phyloP scores from a whole-genome alignment of 2,113 vertebrate species.

The Gobius niger region DNA sequence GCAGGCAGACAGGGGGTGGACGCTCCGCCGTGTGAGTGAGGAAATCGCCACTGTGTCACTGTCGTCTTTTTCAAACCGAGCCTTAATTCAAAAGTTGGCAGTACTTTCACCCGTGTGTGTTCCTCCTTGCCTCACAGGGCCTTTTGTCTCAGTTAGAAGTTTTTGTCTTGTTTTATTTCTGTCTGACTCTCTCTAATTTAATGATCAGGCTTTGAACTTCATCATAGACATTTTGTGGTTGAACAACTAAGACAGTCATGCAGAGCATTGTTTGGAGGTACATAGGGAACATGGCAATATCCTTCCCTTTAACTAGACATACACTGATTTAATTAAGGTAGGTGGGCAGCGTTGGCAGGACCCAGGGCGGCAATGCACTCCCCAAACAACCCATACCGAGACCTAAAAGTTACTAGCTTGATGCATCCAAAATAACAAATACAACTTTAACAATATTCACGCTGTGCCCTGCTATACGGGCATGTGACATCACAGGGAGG shows the following conservation, averaged over 20 bases:
- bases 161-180: slow-evolving; percentile 68
- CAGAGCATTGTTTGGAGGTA: slow-evolving; percentile 3
- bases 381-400: too few relatives aligned
- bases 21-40: slow-evolving; percentile 34
- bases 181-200: slow-evolving; percentile 72
- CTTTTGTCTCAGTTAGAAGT: slow-evolving; percentile 68
- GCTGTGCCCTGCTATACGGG: too few relatives aligned
- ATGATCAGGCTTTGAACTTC: slow-evolving; percentile 74
- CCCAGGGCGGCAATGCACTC: too few relatives aligned
- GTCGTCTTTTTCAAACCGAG: slow-evolving; percentile 33
- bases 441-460: too few relatives aligned
- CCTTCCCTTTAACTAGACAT: slow-evolving; percentile 9
- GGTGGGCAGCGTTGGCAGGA: not conserved
- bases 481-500: too few relatives aligned
- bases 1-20: slow-evolving; percentile 10
- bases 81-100: slow-evolving; percentile 62
- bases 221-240: slow-evolving; percentile 53
- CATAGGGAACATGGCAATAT: slow-evolving; percentile 8
- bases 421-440: too few relatives aligned
- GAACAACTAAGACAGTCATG: slow-evolving; percentile 45
- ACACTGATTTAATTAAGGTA: not conserved
- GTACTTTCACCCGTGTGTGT: slow-evolving; percentile 51
- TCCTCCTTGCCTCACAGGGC: slow-evolving; percentile 52
- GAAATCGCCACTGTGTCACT: slow-evolving; percentile 50
- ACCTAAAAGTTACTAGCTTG: too few relatives aligned